These are phyloP conservation scores for Myotis brandtii DNA, from an alignment of 2,113 vertebrate genomes.

Conservation along the genomic window DNA sequence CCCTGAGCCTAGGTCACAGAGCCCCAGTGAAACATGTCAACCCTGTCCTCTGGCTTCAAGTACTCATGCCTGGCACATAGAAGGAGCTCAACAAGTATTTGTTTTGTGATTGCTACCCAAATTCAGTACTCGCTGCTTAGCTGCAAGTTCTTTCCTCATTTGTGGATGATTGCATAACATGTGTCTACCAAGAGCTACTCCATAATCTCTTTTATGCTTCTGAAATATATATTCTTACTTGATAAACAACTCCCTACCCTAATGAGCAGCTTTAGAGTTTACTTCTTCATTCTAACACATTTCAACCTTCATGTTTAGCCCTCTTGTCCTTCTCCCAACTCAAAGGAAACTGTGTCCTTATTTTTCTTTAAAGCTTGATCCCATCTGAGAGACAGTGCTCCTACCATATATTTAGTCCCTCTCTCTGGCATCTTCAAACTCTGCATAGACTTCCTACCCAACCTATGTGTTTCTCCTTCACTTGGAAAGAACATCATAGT, in stretches of 20 bases:
- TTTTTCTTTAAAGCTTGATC: slow-evolving; percentile 33
- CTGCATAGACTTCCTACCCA: slow-evolving; percentile 2
- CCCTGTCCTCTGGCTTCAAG: background rate
- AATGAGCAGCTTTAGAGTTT: background rate
- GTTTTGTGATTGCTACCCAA: background rate
- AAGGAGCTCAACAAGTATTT: background rate
- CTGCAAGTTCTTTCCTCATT: background rate
- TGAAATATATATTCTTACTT: slow-evolving; percentile 1
- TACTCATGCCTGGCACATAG: background rate
- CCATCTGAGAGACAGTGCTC: background rate
- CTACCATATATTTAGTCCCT: background rate
- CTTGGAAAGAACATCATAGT: background rate
- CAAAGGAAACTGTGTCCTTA: background rate
- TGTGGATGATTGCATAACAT: background rate
- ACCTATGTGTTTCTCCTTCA: slow-evolving; percentile 19
- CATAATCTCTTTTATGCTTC: slow-evolving; percentile 4
- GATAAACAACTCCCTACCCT: background rate
- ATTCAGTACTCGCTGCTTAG: background rate
- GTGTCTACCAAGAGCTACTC: background rate
- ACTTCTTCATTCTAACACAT: background rate
- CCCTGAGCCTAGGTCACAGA: background rate
- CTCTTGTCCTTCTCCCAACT: background rate
- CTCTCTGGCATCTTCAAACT: background rate
- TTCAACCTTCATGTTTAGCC: background rate
- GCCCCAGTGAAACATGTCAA: background rate